Base-by-base conservation (phyloP, 2,888 invertebrate genomes). In the Hypomecis atomaria region DNA sequence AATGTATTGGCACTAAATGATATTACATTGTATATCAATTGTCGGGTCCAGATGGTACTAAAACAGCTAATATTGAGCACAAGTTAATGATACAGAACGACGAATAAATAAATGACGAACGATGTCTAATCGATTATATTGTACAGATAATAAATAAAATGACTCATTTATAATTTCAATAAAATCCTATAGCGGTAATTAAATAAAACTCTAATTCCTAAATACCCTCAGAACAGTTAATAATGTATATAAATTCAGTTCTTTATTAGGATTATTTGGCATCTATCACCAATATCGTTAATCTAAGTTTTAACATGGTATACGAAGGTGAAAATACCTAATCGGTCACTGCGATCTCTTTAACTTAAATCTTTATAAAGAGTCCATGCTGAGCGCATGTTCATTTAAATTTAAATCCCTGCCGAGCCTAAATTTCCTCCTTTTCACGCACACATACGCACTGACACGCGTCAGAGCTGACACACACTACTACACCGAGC, bases 221-320 rank as follows among this genome's bases (percentile, higher is more conserved):
- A 86, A 90, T 90, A 92, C 91, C 90, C 91, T 90, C 91, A 92
- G 92, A 91, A 92, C 91, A 87, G 84, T 90, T 89, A 90, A 89
- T 90, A 75, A 89, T 88, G 87, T 89, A 90, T 92, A 90, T 88
- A 92, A 92, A 91, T 92, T 92, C 92, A 92, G 92, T 92, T 92
- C 92, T 92, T 92, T 92, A 92, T 89, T 90, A 92, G 89, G 90
- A 89, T 92, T 91, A 91, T 92, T 92, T 91, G 92, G 92, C 92
- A 90, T 92, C 86, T 90, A 90, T 91, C 89, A 91, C 92, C 92
- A 90, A 87, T 85, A 88, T 86, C 81, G 84, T 85, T 86, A 88
- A 72, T 83, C 89, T 92, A 91, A 89, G 77, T 7, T 83, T 88
- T 86, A 89, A 89, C 86, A 87, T 88, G 89, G 90, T 92, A 89